These are phyloP conservation scores for Oligia latruncula DNA, from an alignment of 2,888 invertebrate species.

Conservation along the genomic window DNA sequence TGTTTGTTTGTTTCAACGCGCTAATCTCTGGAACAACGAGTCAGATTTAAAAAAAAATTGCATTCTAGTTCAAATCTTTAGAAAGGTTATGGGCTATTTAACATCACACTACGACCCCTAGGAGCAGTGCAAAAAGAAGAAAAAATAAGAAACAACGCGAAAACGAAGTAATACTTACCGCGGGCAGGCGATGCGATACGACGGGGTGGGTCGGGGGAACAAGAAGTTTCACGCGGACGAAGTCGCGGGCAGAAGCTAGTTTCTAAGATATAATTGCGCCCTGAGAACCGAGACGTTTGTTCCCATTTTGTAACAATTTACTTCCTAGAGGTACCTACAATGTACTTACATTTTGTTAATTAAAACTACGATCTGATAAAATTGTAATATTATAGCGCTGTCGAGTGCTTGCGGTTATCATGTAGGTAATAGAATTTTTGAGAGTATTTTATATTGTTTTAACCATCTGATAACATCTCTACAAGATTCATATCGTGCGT, in stretches of 20 bases:
- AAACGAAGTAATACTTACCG: no score
- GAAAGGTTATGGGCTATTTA: background rate
- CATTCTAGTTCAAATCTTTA: background rate
- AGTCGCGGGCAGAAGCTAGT: background rate
- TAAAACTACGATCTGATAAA: conserved; percentile 64
- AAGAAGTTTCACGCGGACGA: no score
- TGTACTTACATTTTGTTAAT: conserved; percentile 61
- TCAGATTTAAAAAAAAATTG: background rate
- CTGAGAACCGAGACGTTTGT: conserved; percentile 55
- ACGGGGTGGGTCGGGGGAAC: no score
- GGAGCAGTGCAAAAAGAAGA: no score
- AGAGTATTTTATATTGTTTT: conserved; percentile 59
- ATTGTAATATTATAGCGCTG: conserved; percentile 54
- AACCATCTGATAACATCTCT: conserved; percentile 56
- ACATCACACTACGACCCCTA: no score
- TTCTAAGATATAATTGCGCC: conserved; percentile 38
- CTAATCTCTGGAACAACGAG: background rate
- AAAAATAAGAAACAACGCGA: no score
- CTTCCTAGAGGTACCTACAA: conserved; percentile 6
- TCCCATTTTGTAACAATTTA: conserved; percentile 46
- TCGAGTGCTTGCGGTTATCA: conserved; percentile 59
- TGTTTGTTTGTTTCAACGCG: background rate
- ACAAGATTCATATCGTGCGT: conserved; percentile 53
- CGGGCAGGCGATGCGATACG: no score
- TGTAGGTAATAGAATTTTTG: conserved; percentile 40